Percentiles rank a stretch among this genome's conserved stretches.
Conservation (phyloP, 2,888 invertebrate species). For the Caenorhabditis afra region DNA sequence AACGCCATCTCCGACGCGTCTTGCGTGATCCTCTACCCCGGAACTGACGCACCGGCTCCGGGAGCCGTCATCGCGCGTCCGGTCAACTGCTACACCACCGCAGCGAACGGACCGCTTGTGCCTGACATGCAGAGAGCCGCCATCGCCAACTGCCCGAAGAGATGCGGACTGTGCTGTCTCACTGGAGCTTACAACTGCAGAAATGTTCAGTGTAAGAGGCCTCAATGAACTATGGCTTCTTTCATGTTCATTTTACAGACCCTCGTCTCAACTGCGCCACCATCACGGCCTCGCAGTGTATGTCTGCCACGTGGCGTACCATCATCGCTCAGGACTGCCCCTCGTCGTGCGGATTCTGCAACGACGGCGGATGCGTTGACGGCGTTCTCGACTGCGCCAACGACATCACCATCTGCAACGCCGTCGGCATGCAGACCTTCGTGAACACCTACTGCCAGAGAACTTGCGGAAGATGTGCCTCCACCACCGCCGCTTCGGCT, state of each 20-base stretch:
- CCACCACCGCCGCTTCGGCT: slow-evolving; percentile 17
- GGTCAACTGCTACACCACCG: slow-evolving; percentile 31
- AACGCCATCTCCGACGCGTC: slow-evolving; percentile 37
- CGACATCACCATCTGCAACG: slow-evolving; percentile 50
- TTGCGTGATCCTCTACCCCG: slow-evolving; percentile 37
- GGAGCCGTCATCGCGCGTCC: slow-evolving; percentile 25
- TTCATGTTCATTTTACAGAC: slow-evolving; percentile 23
- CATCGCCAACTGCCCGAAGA: slow-evolving; percentile 40
- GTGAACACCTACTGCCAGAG: slow-evolving; percentile 45
- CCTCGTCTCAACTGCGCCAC: slow-evolving; percentile 48
- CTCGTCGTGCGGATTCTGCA: slow-evolving; percentile 60
- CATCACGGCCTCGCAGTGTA: slow-evolving; percentile 49
- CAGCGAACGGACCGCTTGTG: slow-evolving; percentile 12
- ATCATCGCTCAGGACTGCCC: slow-evolving; percentile 60
- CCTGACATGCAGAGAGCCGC: not conserved
- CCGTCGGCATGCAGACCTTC: slow-evolving; percentile 48
- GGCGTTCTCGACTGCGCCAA: slow-evolving; percentile 61
- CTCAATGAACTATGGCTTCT: not conserved
- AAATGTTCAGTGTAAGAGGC: slow-evolving; percentile 38
- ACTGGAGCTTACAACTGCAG: slow-evolving; percentile 49
- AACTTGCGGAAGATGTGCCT: slow-evolving; percentile 34
- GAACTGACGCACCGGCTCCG: slow-evolving; percentile 7
- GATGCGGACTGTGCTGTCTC: slow-evolving; percentile 60
- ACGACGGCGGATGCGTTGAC: slow-evolving; percentile 61
- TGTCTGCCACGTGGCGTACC: slow-evolving; percentile 50